Base-by-base conservation (phyloP, 92 coral and sea anemone genomes). In the Montipora capitata region DNA sequence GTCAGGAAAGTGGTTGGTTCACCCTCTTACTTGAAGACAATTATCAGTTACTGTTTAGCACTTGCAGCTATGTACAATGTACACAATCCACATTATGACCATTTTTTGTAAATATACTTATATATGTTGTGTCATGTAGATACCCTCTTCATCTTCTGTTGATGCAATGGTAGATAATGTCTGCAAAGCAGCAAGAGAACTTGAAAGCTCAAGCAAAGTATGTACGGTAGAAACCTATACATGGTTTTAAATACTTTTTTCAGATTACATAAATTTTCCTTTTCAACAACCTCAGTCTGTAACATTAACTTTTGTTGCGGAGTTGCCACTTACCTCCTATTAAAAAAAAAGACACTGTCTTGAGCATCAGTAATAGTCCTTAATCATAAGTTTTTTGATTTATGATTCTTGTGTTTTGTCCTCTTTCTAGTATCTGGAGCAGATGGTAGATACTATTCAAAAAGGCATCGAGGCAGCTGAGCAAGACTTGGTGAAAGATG, bases 391-490 rank as follows among this genome's bases (percentile, higher is more conserved):
- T 27, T 27, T 27, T 27, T 27, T 27, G 35, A 54, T 54, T 54
- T 9, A 54, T 43, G 51, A 48, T 16, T 9, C 4, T 5, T 3
- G 15, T 82, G 59, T 54, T 54, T 71, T 11, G 54, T 39, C 64
- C 10, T 57, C 58, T 39, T 20, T 75, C 16, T 68, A 97, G 99
- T 97, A 96, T 80, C 74, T 97, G 76, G 99, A 97, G 72, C 96
- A 97, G 85, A 96, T 97, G 99, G 93, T 94, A 73, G 97, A 97
- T 44, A 91, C 95, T 68, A 91, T 97, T 27, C 93, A 90, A 57
- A 97, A 89, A 79, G 99, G 99, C 11, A 97, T 97, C 70, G 98
- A 97, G 79, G 99, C 98, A 11, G 99, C 99, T 8, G 91, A 97
- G 62, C 94, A 95, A 56, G 96, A 97, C 85, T 73, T 97, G 73